Conservation (phyloP, 2,888 invertebrate species). For the Ichneumon xanthorius region DNA sequence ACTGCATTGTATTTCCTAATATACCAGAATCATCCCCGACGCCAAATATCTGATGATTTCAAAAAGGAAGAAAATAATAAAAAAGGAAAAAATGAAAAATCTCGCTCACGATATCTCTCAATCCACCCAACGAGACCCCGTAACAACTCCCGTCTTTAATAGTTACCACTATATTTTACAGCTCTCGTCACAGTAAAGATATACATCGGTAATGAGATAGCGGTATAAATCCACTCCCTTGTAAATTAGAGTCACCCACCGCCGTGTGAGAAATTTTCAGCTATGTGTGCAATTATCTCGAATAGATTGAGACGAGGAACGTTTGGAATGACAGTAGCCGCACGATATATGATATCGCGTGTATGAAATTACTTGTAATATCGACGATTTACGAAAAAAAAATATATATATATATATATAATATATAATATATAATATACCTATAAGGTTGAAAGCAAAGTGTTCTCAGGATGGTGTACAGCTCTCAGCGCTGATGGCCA, state of each 20-base stretch:
- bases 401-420: too few relatives aligned
- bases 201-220: slow-evolving; percentile 34
- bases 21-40: too few relatives aligned
- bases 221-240: slow-evolving; percentile 26
- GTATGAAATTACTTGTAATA: slow-evolving; percentile 48
- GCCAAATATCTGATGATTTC: too few relatives aligned
- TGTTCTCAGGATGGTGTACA: slow-evolving; percentile 1
- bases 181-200: slow-evolving; percentile 38
- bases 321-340: background rate
- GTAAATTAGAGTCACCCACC: slow-evolving; percentile 39
- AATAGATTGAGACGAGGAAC: slow-evolving; percentile 27
- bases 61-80: background rate
- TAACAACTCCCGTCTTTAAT: slow-evolving; percentile 13
- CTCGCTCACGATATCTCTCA: background rate
- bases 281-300: slow-evolving; percentile 25
- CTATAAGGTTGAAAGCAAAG: too few relatives aligned
- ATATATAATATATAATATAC: too few relatives aligned
- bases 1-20: too few relatives aligned
- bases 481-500: slow-evolving; percentile 33
- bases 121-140: background rate
- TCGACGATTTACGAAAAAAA: slow-evolving; percentile 44
- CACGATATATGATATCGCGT: background rate
- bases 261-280: background rate
- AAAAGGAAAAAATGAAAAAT: background rate
- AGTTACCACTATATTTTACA: slow-evolving; percentile 22